phyloP scores from a whole-genome alignment of 1,140 invertebrate genomes.

The Vanessa atalanta region DNA sequence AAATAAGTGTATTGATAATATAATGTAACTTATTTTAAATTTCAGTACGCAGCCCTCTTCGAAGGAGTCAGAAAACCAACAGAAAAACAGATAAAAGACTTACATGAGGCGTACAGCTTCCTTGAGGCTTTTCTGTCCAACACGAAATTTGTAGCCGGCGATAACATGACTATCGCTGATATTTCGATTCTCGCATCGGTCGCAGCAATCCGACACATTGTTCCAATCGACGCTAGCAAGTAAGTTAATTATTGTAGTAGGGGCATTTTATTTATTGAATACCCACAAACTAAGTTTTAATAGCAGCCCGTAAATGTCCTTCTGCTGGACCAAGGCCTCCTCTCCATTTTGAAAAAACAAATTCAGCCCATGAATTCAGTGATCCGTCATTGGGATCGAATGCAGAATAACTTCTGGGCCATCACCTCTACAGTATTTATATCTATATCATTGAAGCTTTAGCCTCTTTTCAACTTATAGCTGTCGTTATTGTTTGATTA shows the following conservation, averaged over 20 bases:
- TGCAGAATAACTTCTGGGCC: no score
- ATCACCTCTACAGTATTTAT: no score
- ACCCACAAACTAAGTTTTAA: no score
- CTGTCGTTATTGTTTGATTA: no score
- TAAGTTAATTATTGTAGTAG: constrained; percentile 34
- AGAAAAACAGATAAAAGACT: constrained; percentile 5
- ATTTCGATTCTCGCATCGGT: constrained; percentile 44
- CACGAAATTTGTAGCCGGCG: constrained; percentile 77
- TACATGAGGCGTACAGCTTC: constrained; percentile 80
- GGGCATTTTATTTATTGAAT: no score
- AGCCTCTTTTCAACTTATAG: no score
- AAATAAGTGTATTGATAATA: background rate
- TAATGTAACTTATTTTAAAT: background rate
- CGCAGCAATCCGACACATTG: constrained; percentile 33
- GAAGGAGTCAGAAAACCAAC: constrained; percentile 11
- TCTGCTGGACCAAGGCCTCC: no score
- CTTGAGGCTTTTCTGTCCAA: constrained; percentile 84
- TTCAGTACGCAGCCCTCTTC: background rate
- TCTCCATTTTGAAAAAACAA: no score
- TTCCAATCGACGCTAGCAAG: constrained; percentile 47
- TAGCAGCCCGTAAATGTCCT: no score
- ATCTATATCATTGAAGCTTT: no score
- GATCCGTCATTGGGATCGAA: no score
- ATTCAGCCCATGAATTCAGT: no score
- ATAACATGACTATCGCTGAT: constrained; percentile 54